phyloP scores from a whole-genome alignment of 2,888 invertebrate genomes.

The Cremastinae sp. region DNA sequence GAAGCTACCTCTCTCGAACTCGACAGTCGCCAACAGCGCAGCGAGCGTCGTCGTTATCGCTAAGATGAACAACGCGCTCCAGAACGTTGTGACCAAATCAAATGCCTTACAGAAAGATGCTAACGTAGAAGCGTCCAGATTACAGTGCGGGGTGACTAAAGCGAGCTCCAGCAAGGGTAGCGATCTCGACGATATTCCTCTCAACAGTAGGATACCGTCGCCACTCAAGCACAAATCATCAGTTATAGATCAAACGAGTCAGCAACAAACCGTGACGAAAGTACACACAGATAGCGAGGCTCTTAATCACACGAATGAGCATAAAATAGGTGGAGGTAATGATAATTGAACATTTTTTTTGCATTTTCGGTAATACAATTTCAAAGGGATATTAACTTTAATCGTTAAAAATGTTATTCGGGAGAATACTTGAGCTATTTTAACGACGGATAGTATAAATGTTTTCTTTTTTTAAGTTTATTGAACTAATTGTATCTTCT shows the following conservation, averaged over 20 bases:
- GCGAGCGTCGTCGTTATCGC: constrained; percentile 67
- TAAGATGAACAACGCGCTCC: constrained; percentile 76
- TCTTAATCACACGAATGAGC: constrained; percentile 77
- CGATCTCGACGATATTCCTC: constrained; percentile 78
- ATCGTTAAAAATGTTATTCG: too few relatives aligned
- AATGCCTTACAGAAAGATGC: constrained; percentile 77
- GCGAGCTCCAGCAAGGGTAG: constrained; percentile 74
- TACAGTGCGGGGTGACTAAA: constrained; percentile 69
- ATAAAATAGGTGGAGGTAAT: constrained; percentile 80
- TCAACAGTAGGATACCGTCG: constrained; percentile 79
- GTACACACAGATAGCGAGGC: constrained; percentile 74
- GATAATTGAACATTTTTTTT: background rate
- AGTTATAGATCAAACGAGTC: constrained; percentile 70
- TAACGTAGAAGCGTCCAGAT: constrained; percentile 68
- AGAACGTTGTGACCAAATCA: constrained; percentile 74
- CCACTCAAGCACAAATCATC: constrained; percentile 76
- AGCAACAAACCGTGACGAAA: constrained; percentile 70
- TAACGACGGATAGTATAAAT: background rate
- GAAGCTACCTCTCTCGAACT: constrained; percentile 76
- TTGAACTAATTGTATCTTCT: too few relatives aligned
- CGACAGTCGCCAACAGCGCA: constrained; percentile 74
- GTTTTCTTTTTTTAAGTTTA: constrained; percentile 10
- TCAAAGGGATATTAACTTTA: too few relatives aligned
- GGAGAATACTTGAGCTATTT: too few relatives aligned
- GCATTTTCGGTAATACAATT: too few relatives aligned